Conservation (phyloP, 2,113 vertebrate species). For the Rhabdomys dilectus region DNA sequence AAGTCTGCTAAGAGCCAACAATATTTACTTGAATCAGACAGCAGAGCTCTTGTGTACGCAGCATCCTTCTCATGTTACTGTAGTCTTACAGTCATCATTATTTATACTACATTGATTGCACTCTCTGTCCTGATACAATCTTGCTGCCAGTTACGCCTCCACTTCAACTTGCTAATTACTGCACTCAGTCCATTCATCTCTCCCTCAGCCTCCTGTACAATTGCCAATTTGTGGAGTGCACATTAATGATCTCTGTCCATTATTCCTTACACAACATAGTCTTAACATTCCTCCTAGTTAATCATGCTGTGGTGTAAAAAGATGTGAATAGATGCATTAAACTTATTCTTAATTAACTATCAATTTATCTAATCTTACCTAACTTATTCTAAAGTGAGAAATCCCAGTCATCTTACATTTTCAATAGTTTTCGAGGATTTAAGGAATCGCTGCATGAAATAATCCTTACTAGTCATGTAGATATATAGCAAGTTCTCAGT, state of each 20-base stretch:
- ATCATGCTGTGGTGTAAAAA: background rate
- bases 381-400: background rate
- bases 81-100: constrained; percentile 8
- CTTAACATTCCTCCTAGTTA: background rate
- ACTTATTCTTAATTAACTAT: background rate
- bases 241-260: background rate
- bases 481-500: background rate
- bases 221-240: constrained; percentile 15
- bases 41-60: background rate
- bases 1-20: background rate
- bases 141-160: background rate
- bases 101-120: background rate
- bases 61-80: background rate
- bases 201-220: background rate
- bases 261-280: background rate
- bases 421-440: background rate
- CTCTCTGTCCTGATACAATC: background rate
- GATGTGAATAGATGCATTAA: background rate
- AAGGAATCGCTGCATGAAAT: background rate
- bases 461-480: background rate
- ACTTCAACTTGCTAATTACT: constrained; percentile 52
- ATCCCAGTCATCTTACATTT: background rate
- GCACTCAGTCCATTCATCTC: constrained; percentile 17
- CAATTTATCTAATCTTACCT: background rate
- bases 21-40: background rate